Percentiles rank a stretch among this genome's conserved stretches.
Evolutionary conservation across 2,797 vertebrate genomes (phyloP).

Genomic region (Eidolon dupreanum): DNA sequence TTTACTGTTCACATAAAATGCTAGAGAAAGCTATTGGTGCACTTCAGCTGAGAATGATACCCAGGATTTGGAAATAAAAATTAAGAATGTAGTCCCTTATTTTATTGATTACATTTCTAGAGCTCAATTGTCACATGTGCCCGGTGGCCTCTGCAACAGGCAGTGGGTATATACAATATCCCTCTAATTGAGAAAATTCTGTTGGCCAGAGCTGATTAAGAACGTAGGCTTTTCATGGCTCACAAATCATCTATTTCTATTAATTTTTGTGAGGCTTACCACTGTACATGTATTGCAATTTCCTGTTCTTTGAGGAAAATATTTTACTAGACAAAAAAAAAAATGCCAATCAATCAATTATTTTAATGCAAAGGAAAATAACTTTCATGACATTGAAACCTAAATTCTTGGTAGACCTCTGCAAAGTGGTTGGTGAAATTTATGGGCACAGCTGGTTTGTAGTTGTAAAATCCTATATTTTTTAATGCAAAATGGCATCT

Average conservation of each 20-base stretch:
- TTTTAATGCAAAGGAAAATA: constrained; percentile 51
- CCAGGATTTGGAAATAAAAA: constrained; percentile 1
- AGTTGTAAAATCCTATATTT: constrained; percentile 67
- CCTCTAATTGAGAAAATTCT: background rate
- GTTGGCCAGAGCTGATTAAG: background rate
- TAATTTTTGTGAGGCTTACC: background rate
- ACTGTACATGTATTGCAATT: background rate
- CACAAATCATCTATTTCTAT: background rate
- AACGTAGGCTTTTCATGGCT: background rate
- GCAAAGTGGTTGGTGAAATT: constrained; percentile 64
- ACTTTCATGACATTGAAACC: constrained; percentile 5
- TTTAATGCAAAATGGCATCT: constrained; percentile 74
- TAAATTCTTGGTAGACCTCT: constrained; percentile 62
- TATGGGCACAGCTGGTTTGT: constrained; percentile 74
- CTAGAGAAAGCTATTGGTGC: background rate
- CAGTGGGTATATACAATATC: background rate
- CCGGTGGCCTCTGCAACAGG: background rate
- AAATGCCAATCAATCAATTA: constrained; percentile 11
- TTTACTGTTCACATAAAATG: background rate
- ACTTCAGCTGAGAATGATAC: background rate
- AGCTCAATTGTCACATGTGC: background rate
- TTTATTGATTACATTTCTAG: background rate
- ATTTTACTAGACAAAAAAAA: background rate
- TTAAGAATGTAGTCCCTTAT: background rate
- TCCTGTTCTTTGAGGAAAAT: background rate